Evolutionary conservation across 2,888 invertebrate species (phyloP), one percentile per base, ranked within the genome.

Genomic region (Rambutsinella grinnellia): DNA sequence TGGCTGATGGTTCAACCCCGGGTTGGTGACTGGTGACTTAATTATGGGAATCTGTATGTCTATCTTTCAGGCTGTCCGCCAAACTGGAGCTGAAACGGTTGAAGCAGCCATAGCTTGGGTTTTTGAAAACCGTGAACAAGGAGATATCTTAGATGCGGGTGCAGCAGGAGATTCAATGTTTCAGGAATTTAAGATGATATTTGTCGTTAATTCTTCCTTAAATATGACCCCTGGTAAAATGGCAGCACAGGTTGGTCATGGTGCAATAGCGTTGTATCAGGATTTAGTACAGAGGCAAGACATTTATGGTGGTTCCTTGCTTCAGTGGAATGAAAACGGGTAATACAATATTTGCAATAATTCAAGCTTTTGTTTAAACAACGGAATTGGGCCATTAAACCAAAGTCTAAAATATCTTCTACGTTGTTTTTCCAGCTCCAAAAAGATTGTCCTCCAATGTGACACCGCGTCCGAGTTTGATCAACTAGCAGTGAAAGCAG

Each of bases 401-500:
- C n/a, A n/a, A n/a, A n/a, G n/a, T n/a, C n/a, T n/a, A n/a, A n/a
- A n/a, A n/a, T n/a, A n/a, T n/a, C n/a, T n/a, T n/a, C n/a, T n/a
- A n/a, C n/a, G n/a, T n/a, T n/a, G n/a, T 53, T 51, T 72, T 85
- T 81, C 68, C 62, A 88, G 88, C 13, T 87, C 88, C 66, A 88
- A 87, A 82, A 88, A 87, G 82, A 86, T 88, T 74, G 87, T 88
- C 28, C 80, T 88, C 65, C 86, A 86, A 81, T 87, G 87, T 8
- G 85, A 84, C 17, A 86, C 86, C 82, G 85, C 86, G 26, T 80
- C 85, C 26, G 87, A 88, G 81, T 83, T 88, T 54, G 84, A 85
- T 60, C 85, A 87, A 71, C 82, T 88, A 44, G 85, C 86, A 69
- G 85, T 74, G n/a, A 68, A 80, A 76, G 83, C 84, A 19, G 76